phyloP scores from a whole-genome alignment of 1,140 invertebrate genomes.

The Stegodyphus dumicola region DNA sequence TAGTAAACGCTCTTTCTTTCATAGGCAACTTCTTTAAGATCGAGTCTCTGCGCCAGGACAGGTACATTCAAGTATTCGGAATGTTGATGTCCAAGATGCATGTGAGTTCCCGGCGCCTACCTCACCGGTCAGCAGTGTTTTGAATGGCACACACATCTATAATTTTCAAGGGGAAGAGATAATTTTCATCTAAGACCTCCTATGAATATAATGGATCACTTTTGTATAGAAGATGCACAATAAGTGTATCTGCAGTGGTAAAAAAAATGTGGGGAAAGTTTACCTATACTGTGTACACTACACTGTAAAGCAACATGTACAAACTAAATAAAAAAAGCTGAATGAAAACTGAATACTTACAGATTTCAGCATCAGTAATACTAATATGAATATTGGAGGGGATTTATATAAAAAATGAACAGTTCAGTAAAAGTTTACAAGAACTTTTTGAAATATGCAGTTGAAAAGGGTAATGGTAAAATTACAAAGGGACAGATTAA shows the following conservation, averaged over 20 bases:
- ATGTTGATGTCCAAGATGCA: constrained; percentile 9
- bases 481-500: constrained; percentile 16
- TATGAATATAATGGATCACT: constrained; percentile 40
- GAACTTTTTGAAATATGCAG: background rate
- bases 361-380: background rate
- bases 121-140: too few species aligned
- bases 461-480: constrained; percentile 33
- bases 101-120: too few species aligned
- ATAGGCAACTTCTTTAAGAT: too few species aligned
- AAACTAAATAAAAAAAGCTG: background rate
- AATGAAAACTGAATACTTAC: too few species aligned
- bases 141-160: background rate
- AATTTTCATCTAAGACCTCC: constrained; percentile 39
- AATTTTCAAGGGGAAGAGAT: constrained; percentile 37
- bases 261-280: background rate
- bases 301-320: background rate
- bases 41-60: background rate
- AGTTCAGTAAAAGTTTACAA: background rate
- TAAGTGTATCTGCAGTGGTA: background rate
- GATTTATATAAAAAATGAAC: background rate
- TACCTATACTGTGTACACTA: background rate
- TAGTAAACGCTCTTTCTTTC: too few species aligned
- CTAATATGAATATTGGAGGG: background rate
- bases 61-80: constrained; percentile 24
- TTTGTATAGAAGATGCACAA: constrained; percentile 38